Percentiles rank a stretch among this genome's conserved stretches.
These are phyloP conservation scores for Hypselothyrea guttata DNA, from an alignment of 2,888 invertebrate species.

Conservation along the genomic window DNA sequence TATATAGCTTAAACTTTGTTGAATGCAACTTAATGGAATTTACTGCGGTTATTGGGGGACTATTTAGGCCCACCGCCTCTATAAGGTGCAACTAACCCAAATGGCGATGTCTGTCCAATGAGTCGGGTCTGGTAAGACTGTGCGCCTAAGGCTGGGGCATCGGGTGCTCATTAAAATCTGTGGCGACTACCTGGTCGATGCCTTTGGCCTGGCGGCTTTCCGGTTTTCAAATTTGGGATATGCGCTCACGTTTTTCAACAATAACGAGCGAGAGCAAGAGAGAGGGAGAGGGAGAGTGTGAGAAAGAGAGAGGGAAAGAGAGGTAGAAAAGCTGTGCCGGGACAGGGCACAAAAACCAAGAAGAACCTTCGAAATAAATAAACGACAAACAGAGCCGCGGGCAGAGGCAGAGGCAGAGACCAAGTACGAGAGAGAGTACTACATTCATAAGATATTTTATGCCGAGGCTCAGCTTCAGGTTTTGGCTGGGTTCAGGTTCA, in stretches of 20 bases:
- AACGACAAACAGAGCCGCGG: constrained; percentile 41
- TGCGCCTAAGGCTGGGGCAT: constrained; percentile 40
- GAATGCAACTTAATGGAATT: too few species aligned
- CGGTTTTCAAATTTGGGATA: constrained; percentile 78
- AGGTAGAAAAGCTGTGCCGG: constrained; percentile 60
- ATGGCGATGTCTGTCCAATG: constrained; percentile 11
- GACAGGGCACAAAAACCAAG: constrained; percentile 42
- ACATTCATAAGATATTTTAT: constrained; percentile 62
- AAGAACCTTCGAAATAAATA: constrained; percentile 50
- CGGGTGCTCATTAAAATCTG: constrained; percentile 55
- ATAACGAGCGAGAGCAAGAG: constrained; percentile 69
- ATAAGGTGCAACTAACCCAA: constrained; percentile 26
- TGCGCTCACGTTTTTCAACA: constrained; percentile 70
- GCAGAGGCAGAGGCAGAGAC: constrained; percentile 15
- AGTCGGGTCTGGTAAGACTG: constrained; percentile 11
- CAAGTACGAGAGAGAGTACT: constrained; percentile 58
- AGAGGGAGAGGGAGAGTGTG: constrained; percentile 8
- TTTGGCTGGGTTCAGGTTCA: constrained; percentile 36
- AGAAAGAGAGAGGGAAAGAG: constrained; percentile 4
- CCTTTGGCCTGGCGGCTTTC: constrained; percentile 65
- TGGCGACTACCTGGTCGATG: constrained; percentile 33
- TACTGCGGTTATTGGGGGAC: too few species aligned
- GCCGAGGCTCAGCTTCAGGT: constrained; percentile 46
- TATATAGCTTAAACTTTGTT: too few species aligned
- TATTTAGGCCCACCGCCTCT: too few species aligned